A percentile compares a stretch with the other conserved stretches of the same genome.
Evolutionary conservation across 1,140 invertebrate genomes (phyloP).

Genomic region (Apis dorsata): DNA sequence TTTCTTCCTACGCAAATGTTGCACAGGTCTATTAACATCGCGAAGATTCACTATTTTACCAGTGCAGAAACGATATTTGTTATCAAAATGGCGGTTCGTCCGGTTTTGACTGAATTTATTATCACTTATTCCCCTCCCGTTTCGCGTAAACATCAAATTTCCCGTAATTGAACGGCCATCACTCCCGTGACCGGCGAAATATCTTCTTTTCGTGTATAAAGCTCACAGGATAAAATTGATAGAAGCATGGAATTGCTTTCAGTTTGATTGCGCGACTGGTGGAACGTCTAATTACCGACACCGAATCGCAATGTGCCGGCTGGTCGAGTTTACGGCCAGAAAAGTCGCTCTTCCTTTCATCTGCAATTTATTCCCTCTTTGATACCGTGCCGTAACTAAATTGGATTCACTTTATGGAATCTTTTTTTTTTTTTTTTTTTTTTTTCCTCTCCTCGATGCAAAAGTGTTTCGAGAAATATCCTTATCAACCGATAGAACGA

Average conservation of each 20-base stretch:
- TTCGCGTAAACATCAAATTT: slow-evolving; percentile 14
- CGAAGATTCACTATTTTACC: neutral
- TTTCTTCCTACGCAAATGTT: neutral
- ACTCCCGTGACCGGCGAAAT: neutral
- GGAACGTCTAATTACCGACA: slow-evolving; percentile 9
- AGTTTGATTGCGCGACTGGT: neutral
- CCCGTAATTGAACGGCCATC: slow-evolving; percentile 13
- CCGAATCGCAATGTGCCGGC: neutral
- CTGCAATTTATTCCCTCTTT: neutral
- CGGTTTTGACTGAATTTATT: neutral
- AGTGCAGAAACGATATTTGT: neutral
- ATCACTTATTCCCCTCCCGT: neutral
- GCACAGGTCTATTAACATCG: neutral
- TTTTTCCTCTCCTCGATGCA: no score
- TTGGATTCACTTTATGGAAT: no score
- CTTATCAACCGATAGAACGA: neutral
- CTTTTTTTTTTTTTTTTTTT: no score
- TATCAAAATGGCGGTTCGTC: neutral
- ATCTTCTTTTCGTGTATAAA: neutral
- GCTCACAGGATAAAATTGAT: neutral
- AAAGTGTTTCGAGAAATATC: neutral
- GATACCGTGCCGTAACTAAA: no score
- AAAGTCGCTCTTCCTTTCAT: neutral
- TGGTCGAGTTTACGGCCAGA: neutral
- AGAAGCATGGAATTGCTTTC: slow-evolving; percentile 14